Base-by-base conservation (phyloP, 2,113 vertebrate genomes). In the Hypanus sabinus region DNA sequence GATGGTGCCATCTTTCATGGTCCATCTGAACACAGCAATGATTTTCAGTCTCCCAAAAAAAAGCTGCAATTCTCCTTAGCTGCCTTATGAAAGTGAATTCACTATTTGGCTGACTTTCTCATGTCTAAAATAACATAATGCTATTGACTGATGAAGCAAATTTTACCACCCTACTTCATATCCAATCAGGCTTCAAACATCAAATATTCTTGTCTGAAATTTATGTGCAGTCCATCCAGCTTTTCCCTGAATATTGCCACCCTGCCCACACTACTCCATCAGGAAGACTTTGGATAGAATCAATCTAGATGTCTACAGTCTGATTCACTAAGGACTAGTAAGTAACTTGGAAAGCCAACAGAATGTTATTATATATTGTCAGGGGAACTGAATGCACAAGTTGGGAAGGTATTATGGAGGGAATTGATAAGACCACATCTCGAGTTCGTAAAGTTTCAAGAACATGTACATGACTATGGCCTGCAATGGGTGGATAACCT, bases 1-100 rank as follows among this genome's bases (percentile, higher is more conserved):
- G 85, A 65, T 88, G 57, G 57, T 65, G 14, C 30, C 30, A 88
- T 88, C n/a, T 55, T 88, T 88, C 30, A 65, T 90, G 85, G n/a
- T 90, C 85, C 60, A 60, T 90, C 60, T 65, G 60, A 65, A 90
- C 85, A 90, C 57, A 62, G 57, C 85, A 88, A n/a, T 62, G 83
- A 88, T 88, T 60, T 88, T 88, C 60, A 90, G 33, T 90, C 85
- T 65, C 60, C 85, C 46, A 46, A 46, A 46, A 33, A 65, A 65
- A 90, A 30, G 60, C 60, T 90, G 60, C 18, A 16, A 65, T 33
- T 90, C 60, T 33, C 83, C 46, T 60, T 16, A 90, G 60, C 85
- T 65, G 60, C n/a, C 60, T 62, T 65, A 30, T 65, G 85, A 62
- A 18, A 30, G 30, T 60, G 36, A n/a, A 90, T 90, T 18, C 60